Evolutionary conservation across 2,888 invertebrate species (phyloP).

Genomic region (Cephonodes hylas): DNA sequence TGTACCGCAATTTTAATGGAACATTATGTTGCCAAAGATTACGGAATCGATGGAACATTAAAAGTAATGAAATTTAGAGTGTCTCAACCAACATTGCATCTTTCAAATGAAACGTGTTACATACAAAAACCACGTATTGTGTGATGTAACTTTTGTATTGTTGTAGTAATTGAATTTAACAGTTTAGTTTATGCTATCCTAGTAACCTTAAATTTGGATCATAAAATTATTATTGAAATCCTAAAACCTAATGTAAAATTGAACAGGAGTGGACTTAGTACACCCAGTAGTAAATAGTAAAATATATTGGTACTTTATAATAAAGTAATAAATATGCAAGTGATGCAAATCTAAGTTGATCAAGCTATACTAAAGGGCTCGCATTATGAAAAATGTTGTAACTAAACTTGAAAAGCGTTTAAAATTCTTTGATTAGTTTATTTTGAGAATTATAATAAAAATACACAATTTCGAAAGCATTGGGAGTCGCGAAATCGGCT

Average conservation of each 20-base stretch:
- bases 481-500: too few species aligned
- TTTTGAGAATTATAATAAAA: too few species aligned
- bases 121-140: conserved; percentile 22
- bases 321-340: too few species aligned
- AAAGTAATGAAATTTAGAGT: background rate
- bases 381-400: too few species aligned
- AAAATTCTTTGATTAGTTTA: too few species aligned
- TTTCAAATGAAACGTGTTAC: conserved; percentile 9
- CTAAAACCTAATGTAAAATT: too few species aligned
- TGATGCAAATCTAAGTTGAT: background rate
- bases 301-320: too few species aligned
- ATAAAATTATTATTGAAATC: background rate
- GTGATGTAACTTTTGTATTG: conserved; percentile 27
- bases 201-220: background rate
- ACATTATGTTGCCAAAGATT: background rate
- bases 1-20: background rate
- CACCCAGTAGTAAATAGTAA: too few species aligned
- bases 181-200: background rate
- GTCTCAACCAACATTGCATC: conserved; percentile 3
- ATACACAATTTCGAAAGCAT: too few species aligned
- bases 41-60: background rate
- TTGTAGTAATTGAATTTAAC: conserved; percentile 24
- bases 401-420: too few species aligned
- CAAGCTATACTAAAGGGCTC: too few species aligned
- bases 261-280: too few species aligned